Base-by-base conservation (phyloP, 1,140 invertebrate species). In the Apis florea region DNA sequence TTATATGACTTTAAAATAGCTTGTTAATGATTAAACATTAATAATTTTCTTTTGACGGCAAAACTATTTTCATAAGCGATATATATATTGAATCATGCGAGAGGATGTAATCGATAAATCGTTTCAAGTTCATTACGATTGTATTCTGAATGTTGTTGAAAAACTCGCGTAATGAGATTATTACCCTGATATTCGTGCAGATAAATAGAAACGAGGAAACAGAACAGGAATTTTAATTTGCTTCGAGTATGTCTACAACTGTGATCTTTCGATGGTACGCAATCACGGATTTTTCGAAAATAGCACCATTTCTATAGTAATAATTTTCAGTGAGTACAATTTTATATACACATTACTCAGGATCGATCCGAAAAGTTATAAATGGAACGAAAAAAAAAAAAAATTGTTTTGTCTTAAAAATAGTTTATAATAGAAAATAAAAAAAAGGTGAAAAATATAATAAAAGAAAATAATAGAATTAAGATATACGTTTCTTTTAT, bases 151-250 rank as follows among this genome's bases (percentile, higher is more conserved):
- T 19, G 54, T 64, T 47, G n/a, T 69, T 69, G 12, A 24, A 54
- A 77, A 21, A 59, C 64, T 79, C 69, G 31, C n/a, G 40, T 70
- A 72, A 66, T n/a, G 47, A 78, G 68, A 26, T 51, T 61, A 54
- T 81, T 81, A 81, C 79, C 79, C 79, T 81, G 79, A 67, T 81
- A 67, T 75, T 79, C 72, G 71, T 67, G 72, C 54, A 67, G 63
- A 53, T 51, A 24, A 81, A 81, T 63, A 11, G 11, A 79, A 79
- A 79, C 61, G n/a, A 72, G 31, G 21, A 17, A 73, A 54, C 63
- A 15, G 10, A 77, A 31, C 15, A 15, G 6, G 31, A 26, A 58
- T 76, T 56, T 53, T 64, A 73, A 47, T 71, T n/a, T 15, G 56
- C 5, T 79, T 79, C 47, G 77, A 79, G 56, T 63, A 79, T 68